A percentile compares a stretch with the other conserved stretches of the same genome.
Evolutionary conservation across 2,888 invertebrate genomes (phyloP).

Genomic region (Yponomeuta plumbellus): DNA sequence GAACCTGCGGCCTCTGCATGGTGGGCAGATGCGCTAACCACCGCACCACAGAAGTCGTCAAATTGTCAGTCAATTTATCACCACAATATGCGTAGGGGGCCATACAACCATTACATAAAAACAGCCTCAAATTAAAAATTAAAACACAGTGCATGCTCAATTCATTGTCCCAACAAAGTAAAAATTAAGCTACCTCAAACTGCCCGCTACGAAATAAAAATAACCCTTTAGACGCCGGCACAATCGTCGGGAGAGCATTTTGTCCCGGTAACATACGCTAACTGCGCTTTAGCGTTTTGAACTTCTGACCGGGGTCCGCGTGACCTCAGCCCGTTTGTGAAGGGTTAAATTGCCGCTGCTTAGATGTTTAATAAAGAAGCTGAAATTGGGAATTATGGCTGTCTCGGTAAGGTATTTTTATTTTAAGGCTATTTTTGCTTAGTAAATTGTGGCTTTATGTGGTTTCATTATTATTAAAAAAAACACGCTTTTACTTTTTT

Average conservation of each 20-base stretch:
- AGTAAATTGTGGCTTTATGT: too few species aligned
- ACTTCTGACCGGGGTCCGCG: slow-evolving; percentile 15
- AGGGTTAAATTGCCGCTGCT: slow-evolving; percentile 20
- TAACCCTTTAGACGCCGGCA: neutral
- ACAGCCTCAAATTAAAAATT: neutral
- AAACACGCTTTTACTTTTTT: too few species aligned
- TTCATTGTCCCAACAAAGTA: neutral
- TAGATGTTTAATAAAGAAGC: slow-evolving; percentile 13
- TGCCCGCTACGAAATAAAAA: neutral
- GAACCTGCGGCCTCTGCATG: too few species aligned
- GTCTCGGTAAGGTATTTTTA: neutral
- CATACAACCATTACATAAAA: neutral
- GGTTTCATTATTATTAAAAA: too few species aligned
- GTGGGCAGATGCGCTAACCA: too few species aligned
- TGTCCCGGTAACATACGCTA: neutral
- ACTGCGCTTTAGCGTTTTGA: neutral
- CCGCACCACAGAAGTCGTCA: too few species aligned
- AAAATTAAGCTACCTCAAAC: neutral
- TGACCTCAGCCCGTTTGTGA: slow-evolving; percentile 16
- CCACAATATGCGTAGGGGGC: neutral
- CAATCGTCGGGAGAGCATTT: neutral
- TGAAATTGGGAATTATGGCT: slow-evolving; percentile 3
- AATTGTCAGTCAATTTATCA: too few species aligned
- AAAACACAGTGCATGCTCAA: neutral
- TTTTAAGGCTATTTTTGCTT: too few species aligned